Evolutionary conservation across 2,888 invertebrate species (phyloP), one percentile per base, ranked within the genome.

Genomic region (Acanthopleura granulata): DNA sequence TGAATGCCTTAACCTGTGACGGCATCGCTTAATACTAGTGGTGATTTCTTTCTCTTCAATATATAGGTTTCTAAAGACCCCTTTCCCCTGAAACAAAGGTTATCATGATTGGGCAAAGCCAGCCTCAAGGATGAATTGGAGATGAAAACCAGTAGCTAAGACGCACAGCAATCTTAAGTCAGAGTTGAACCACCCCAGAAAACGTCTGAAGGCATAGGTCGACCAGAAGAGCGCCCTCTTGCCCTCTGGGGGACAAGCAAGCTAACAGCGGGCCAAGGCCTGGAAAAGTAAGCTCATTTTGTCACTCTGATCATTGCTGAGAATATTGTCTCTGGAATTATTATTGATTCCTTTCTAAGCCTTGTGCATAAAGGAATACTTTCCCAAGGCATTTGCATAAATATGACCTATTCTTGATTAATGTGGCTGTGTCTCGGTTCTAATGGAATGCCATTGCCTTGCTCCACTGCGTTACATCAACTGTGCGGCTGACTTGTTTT

Each of bases 401-500:
- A 82, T 80, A 79, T 79, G 77, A 79, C 79, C 73, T 77, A 79
- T 76, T 76, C 77, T 76, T 77, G 79, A 81, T 82, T 82, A 81
- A 81, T 80, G 74, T 72, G 61, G 78, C 79, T 79, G 77, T 77
- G 77, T 76, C 66, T 25, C 18, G 18, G 25, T 14, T 6, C 66
- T 66, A 22, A 66, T 27, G 66, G 66, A 66, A 66, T 27, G 29
- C 22, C 66, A 18, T 15, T 15, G 66, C 22, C 66, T 22, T 27
- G 66, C 66, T 27, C 66, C 29, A 16, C 22, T 66, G 29, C 66
- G 29, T 66, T 66, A 66, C 66, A 66, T 66, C 66, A 66, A 66
- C 66, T 66, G 22, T 27, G 16, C 66, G 29, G 22, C 29, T 22
- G 27, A 22, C 66, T 27, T 66, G 66, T 66, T 66, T 66, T 66